These are phyloP conservation scores for Asbolus verrucosus DNA, from an alignment of 1,140 invertebrate genomes.

Conservation along the genomic window DNA sequence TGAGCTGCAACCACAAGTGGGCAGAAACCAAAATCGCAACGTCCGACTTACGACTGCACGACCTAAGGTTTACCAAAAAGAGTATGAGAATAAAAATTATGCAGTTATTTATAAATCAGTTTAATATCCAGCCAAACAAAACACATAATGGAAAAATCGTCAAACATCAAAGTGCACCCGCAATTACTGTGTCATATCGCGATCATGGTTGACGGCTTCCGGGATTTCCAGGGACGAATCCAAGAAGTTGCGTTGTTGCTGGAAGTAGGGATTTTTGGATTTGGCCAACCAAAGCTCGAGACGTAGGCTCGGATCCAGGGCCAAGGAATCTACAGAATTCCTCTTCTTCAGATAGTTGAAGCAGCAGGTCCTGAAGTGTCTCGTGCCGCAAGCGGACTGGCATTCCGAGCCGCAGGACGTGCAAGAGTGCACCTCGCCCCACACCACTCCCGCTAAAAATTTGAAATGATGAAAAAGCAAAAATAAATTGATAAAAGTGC, in stretches of 20 bases:
- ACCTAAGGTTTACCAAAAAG: no score
- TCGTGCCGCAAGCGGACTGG: constrained; percentile 69
- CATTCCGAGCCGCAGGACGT: constrained; percentile 72
- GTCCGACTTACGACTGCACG: no score
- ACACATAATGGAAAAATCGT: neutral
- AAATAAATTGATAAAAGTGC: constrained; percentile 5
- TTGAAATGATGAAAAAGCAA: neutral
- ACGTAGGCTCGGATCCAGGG: constrained; percentile 60
- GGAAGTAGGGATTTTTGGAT: constrained; percentile 57
- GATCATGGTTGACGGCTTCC: constrained; percentile 26
- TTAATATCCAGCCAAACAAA: constrained; percentile 48
- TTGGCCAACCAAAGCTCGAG: constrained; percentile 62
- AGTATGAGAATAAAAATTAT: neutral
- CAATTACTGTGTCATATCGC: constrained; percentile 28
- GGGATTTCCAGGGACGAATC: constrained; percentile 29
- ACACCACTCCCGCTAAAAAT: constrained; percentile 54
- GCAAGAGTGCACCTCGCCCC: constrained; percentile 66
- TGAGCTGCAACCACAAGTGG: no score
- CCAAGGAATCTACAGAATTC: constrained; percentile 46
- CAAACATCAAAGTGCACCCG: neutral
- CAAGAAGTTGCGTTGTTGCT: constrained; percentile 39
- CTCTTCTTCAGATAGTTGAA: constrained; percentile 72
- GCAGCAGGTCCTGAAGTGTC: constrained; percentile 72
- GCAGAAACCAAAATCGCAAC: no score
- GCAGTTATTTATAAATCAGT: constrained; percentile 20